These are phyloP conservation scores for Chelonoidis abingdonii DNA, from an alignment of 2,113 vertebrate genomes.

Conservation along the genomic window DNA sequence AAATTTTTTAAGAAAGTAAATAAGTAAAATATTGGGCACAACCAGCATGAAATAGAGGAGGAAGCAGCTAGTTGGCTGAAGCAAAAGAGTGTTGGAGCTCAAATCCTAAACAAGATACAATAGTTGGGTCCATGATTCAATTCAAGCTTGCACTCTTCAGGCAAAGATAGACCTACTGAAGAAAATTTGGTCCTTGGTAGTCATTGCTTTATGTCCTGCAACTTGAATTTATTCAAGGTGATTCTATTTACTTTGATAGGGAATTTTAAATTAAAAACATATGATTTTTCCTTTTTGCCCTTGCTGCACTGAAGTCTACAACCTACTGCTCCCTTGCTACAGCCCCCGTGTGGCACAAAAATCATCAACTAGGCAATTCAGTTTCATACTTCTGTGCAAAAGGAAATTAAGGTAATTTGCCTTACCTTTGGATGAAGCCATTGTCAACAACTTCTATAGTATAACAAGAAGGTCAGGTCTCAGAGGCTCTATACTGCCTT, in stretches of 20 bases:
- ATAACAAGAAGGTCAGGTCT: not conserved
- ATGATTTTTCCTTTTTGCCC: not conserved
- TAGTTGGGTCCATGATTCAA: not conserved
- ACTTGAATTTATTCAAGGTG: not conserved
- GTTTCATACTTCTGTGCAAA: not conserved
- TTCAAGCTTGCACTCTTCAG: not conserved
- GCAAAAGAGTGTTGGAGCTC: not conserved
- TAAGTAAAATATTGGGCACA: not conserved
- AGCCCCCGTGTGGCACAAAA: not conserved
- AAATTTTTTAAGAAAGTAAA: not conserved
- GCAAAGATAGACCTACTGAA: not conserved
- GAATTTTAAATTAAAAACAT: not conserved
- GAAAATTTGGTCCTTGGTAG: not conserved
- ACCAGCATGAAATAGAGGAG: not conserved
- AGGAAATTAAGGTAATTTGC: not conserved
- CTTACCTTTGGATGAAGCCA: not conserved
- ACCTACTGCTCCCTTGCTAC: not conserved
- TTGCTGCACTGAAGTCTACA: not conserved
- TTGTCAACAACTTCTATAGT: not conserved
- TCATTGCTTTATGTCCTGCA: not conserved
- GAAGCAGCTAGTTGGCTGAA: not conserved
- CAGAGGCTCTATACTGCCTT: not conserved
- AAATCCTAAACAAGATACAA: not conserved
- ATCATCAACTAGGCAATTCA: not conserved
- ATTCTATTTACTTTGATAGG: not conserved